Percentiles rank a stretch among this genome's conserved stretches.
Conservation (phyloP, 2,888 invertebrate genomes). For the Drosophila austrosaltans region DNA sequence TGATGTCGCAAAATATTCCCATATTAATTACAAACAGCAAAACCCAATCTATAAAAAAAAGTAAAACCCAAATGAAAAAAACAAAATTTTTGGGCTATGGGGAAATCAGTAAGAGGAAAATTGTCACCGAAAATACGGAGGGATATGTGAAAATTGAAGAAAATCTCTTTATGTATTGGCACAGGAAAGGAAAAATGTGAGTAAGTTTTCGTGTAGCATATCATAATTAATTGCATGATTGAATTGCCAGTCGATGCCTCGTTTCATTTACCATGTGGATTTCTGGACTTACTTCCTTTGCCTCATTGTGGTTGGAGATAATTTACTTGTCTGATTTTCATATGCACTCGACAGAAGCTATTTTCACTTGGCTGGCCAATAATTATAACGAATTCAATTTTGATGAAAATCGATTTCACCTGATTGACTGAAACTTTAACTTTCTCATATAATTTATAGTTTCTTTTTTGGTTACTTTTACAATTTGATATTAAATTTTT, state of each 20-base stretch:
- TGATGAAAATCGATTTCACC: constrained; percentile 3
- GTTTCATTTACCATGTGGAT: constrained; percentile 14
- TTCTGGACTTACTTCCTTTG: constrained; percentile 4
- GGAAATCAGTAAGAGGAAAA: constrained; percentile 39
- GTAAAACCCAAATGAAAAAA: neutral
- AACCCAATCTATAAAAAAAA: neutral
- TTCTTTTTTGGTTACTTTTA: no score
- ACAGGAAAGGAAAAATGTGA: constrained; percentile 28
- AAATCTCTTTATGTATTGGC: neutral
- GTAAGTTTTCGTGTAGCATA: constrained; percentile 41
- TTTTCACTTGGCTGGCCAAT: constrained; percentile 4
- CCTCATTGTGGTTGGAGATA: neutral
- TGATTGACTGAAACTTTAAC: constrained; percentile 6
- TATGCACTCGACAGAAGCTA: constrained; percentile 6
- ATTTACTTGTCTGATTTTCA: constrained; percentile 14
- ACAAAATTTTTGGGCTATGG: constrained; percentile 17
- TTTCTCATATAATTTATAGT: neutral
- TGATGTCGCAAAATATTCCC: constrained; percentile 34
- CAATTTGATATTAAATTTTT: neutral
- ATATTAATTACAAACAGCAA: constrained; percentile 34
- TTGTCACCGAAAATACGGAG: constrained; percentile 36
- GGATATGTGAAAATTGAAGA: constrained; percentile 5
- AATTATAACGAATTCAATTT: neutral
- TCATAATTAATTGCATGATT: constrained; percentile 77
- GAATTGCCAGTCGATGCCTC: constrained; percentile 50